phyloP scores from a whole-genome alignment of 2,113 vertebrate genomes.

The Tauraco erythrolophus region DNA sequence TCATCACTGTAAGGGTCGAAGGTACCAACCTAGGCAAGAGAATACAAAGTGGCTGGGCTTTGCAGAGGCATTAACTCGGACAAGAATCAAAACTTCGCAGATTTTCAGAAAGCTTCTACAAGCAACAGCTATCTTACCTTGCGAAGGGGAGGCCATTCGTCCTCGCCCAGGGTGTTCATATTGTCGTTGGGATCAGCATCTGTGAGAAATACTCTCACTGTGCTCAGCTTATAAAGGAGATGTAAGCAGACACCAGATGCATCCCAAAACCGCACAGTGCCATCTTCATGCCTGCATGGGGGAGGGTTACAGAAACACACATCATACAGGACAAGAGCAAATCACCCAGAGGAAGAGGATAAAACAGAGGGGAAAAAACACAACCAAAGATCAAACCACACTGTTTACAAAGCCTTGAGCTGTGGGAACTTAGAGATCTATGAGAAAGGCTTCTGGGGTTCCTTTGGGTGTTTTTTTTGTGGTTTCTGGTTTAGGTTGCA shows the following conservation, averaged over 20 bases:
- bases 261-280: constrained; percentile 96
- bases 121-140: constrained; percentile 79
- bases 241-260: constrained; percentile 93
- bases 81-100: neutral
- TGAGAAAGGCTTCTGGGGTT: neutral
- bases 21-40: constrained; percentile 86
- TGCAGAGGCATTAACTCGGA: neutral
- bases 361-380: neutral
- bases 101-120: neutral
- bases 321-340: neutral
- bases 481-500: neutral
- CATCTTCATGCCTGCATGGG: constrained; percentile 89
- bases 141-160: constrained; percentile 95
- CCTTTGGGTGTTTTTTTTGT: neutral
- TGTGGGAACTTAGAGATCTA: neutral
- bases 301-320: neutral
- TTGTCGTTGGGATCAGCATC: constrained; percentile 92
- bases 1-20: constrained; percentile 99
- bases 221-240: constrained; percentile 94
- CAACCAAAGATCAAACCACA: neutral
- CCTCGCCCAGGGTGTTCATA: constrained; percentile 87
- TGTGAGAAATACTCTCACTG: constrained; percentile 89
- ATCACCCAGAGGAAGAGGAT: neutral
- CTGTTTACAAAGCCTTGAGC: neutral
- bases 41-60: neutral